Conservation (phyloP, 2,113 vertebrate genomes). For the Pterocles gutturalis region DNA sequence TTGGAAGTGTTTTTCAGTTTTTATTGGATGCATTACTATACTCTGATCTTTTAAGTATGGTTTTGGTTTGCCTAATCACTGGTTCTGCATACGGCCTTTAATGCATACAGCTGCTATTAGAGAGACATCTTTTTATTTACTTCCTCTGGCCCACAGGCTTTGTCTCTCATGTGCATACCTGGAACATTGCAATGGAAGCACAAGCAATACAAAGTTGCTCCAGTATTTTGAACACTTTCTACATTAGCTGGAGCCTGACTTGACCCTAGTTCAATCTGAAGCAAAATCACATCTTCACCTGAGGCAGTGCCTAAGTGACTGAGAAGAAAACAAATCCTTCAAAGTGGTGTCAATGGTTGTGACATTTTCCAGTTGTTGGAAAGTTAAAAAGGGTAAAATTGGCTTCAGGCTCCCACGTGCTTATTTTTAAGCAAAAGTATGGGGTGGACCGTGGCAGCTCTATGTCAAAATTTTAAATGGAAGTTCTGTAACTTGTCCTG, state of each 20-base stretch:
- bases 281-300: conserved; percentile 12
- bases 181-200: not conserved
- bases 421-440: not conserved
- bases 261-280: not conserved
- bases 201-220: not conserved
- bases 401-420: not conserved
- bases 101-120: not conserved
- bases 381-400: conserved; percentile 23
- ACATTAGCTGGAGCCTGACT: not conserved
- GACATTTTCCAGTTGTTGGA: conserved; percentile 42
- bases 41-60: not conserved
- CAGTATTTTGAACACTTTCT: not conserved
- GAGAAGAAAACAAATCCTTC: not conserved
- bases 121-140: not conserved
- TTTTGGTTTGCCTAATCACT: conserved; percentile 1
- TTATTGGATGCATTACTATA: not conserved
- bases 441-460: not conserved
- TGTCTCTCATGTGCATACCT: not conserved
- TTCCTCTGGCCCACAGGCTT: not conserved
- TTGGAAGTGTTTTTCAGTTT: not conserved
- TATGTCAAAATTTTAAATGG: conserved; percentile 1
- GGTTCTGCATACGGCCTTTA: not conserved
- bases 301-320: not conserved
- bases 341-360: not conserved
- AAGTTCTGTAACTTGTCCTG: not conserved